Conservation (phyloP, 2,797 vertebrate species). For the Brotula barbata region DNA sequence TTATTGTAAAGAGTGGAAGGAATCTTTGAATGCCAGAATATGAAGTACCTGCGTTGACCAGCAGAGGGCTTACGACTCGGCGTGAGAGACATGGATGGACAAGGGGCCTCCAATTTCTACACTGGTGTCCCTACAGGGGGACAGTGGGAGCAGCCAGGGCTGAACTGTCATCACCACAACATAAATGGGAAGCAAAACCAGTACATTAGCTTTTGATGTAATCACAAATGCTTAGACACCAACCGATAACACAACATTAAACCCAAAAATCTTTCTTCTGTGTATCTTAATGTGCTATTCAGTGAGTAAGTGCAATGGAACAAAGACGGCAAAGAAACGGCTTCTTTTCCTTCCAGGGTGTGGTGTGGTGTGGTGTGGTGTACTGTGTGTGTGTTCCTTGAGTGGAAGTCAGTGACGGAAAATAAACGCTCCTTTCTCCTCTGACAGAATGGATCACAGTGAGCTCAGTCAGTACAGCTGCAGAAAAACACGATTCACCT, state of each 20-base stretch:
- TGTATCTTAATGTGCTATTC: background rate
- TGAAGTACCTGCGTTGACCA: constrained; percentile 80
- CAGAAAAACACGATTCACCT: constrained; percentile 30
- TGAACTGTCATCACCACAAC: constrained; percentile 25
- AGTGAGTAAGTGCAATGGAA: background rate
- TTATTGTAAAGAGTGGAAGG: no score
- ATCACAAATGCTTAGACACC: background rate
- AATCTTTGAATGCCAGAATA: no score
- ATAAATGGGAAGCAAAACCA: background rate
- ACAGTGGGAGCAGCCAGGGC: constrained; percentile 55
- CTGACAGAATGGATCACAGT: constrained; percentile 59
- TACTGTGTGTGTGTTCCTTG: constrained; percentile 12
- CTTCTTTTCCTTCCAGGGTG: background rate
- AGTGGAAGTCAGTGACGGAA: constrained; percentile 35
- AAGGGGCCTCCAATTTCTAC: constrained; percentile 40
- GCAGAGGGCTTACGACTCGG: constrained; percentile 72
- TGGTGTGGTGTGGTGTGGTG: background rate
- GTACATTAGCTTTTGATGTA: background rate
- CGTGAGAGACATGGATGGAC: constrained; percentile 75
- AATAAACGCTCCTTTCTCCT: constrained; percentile 62
- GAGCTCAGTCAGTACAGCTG: constrained; percentile 57
- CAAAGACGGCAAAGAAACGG: background rate
- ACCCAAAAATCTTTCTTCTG: background rate
- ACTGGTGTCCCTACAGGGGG: constrained; percentile 53
- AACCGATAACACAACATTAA: constrained; percentile 13